Evolutionary conservation across 2,888 invertebrate genomes (phyloP), one percentile per base, ranked within the genome.

Genomic region (Sthenelais limicola): DNA sequence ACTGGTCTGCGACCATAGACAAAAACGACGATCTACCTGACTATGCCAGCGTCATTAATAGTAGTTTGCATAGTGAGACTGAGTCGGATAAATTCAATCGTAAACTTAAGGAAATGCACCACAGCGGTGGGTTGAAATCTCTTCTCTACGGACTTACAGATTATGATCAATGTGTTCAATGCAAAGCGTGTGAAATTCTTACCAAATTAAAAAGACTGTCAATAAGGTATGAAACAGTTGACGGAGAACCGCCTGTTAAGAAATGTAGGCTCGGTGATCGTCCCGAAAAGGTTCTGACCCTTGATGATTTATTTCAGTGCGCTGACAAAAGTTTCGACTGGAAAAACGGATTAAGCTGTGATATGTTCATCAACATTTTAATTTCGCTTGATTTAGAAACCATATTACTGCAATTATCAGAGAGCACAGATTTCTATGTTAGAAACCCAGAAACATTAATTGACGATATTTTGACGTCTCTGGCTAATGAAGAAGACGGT

Each of bases 381-480:
- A 21, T 18, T 3, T 15, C 24, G 3, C 3, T 69, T 24, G 71
- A 76, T 38, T 58, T 77, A 21, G 52, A 54, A 1, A 38, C 24
- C 1, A 47, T 73, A n/a, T 47, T 74, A 28, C 7, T 21, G 24
- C 28, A 62, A 12, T 47, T 56, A 4, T n/a, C 38, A n/a, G 35
- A 32, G 9, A 74, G 74, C 48, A 68, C 68, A 26, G 79, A 80
- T 54, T 75, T 74, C 38, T 79, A 80, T 54, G 71, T 62, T 1
- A 47, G 54, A 18, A 74, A 77, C 47, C 79, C 79, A 15, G 43
- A 73, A 15, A 77, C 77, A 3, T 43, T 80, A n/a, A 48, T 80
- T 33, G 78, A 78, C n/a, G 80, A 80, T 47, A 75, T 80, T 48
- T 62, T 80, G 58, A 73, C 76, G 9, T 76, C 76, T 7, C 62